Percentiles rank a stretch among this genome's conserved stretches.
Conservation (phyloP, 2,888 invertebrate genomes). For the Scaptomyza tumidula region DNA sequence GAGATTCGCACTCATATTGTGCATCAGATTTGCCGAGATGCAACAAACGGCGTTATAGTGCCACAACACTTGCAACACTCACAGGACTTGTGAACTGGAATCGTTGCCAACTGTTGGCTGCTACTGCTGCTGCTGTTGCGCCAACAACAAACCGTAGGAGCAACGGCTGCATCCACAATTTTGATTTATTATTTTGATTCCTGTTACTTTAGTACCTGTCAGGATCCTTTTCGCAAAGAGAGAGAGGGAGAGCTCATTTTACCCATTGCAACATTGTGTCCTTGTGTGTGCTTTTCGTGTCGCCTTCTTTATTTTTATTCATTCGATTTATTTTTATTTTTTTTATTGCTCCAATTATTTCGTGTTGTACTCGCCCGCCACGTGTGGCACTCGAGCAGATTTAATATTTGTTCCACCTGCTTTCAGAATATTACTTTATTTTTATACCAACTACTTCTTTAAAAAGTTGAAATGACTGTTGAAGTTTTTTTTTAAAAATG, state of each 20-base stretch:
- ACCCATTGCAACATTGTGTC: constrained; percentile 44
- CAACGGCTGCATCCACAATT: constrained; percentile 48
- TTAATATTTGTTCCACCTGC: constrained; percentile 46
- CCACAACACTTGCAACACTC: constrained; percentile 20
- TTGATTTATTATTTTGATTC: constrained; percentile 75
- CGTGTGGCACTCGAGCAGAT: constrained; percentile 52
- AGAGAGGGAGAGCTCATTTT: constrained; percentile 20
- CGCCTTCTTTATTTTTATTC: constrained; percentile 59
- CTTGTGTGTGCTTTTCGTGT: constrained; percentile 18
- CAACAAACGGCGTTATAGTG: constrained; percentile 15
- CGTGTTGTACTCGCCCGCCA: constrained; percentile 48
- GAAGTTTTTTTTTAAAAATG: background rate
- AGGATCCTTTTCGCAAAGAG: constrained; percentile 31
- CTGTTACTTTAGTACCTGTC: constrained; percentile 68
- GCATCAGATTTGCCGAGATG: constrained; percentile 13
- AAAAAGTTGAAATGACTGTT: background rate
- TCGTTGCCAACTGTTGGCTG: constrained; percentile 27
- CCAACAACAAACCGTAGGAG: constrained; percentile 2
- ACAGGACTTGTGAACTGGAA: constrained; percentile 15
- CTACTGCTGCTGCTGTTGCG: constrained; percentile 16
- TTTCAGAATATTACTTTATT: constrained; percentile 2
- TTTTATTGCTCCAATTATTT: constrained; percentile 76
- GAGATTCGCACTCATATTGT: constrained; percentile 10
- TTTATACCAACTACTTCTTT: constrained; percentile 18
- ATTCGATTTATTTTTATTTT: constrained; percentile 65